Percentiles rank a stretch among this genome's conserved stretches.
These are phyloP conservation scores for Tiaroga cobitis DNA, from an alignment of 2,797 vertebrate species.

Conservation along the genomic window DNA sequence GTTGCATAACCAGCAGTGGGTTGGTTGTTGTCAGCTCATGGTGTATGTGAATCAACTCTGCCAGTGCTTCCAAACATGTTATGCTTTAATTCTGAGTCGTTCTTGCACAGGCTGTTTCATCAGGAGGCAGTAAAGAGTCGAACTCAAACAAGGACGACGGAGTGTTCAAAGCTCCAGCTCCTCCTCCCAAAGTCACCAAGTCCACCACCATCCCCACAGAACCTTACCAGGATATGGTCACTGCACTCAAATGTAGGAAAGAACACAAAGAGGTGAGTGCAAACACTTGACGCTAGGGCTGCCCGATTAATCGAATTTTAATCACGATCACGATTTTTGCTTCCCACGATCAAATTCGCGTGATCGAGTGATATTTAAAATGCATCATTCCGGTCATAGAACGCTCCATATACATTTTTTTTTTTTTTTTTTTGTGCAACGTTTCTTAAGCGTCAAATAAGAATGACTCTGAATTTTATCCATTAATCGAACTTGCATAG, in stretches of 20 bases:
- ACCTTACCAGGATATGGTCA: constrained; percentile 95
- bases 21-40: constrained; percentile 12
- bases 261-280: constrained; percentile 97
- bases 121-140: constrained; percentile 74
- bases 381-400: too few species aligned
- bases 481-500: too few species aligned
- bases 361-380: too few species aligned
- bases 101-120: constrained; percentile 58
- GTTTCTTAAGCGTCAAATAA: too few species aligned
- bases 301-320: too few species aligned
- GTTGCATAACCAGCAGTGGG: constrained; percentile 41
- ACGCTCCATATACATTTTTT: too few species aligned
- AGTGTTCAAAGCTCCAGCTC: constrained; percentile 94
- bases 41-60: constrained; percentile 25
- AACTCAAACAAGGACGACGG: constrained; percentile 89
- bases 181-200: constrained; percentile 96
- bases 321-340: too few species aligned
- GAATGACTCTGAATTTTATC: too few species aligned
- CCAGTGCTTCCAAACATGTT: constrained; percentile 30
- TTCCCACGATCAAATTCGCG: too few species aligned
- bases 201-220: constrained; percentile 91
- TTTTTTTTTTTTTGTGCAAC: too few species aligned
- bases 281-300: neutral
- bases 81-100: neutral
- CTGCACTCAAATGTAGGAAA: constrained; percentile 95